Conservation (phyloP, 1,140 invertebrate species). For the Anadara kagoshimensis region DNA sequence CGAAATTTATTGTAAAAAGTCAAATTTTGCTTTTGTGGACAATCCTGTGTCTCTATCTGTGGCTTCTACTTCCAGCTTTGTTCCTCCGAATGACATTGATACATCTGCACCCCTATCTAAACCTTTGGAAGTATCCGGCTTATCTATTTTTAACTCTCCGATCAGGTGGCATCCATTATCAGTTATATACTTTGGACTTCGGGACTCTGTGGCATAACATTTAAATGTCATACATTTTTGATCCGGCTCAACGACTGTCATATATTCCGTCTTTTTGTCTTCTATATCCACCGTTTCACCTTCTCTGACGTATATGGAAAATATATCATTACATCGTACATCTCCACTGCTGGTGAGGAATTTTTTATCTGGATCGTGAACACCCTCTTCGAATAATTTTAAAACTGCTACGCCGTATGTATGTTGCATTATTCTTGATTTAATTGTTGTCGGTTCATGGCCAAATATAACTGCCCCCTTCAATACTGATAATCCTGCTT, state of each 20-base stretch:
- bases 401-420: constrained; percentile 28
- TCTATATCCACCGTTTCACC: constrained; percentile 16
- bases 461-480: constrained; percentile 43
- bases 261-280: no score
- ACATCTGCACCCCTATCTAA: constrained; percentile 16
- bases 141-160: constrained; percentile 15
- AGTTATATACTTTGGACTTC: constrained; percentile 20
- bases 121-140: constrained; percentile 15
- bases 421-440: constrained; percentile 18
- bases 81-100: constrained; percentile 34
- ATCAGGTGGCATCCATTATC: constrained; percentile 20
- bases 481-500: constrained; percentile 29
- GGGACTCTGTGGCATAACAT: constrained; percentile 4
- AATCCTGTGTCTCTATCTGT: constrained; percentile 11
- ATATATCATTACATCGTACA: constrained; percentile 32
- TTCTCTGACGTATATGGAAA: constrained; percentile 38
- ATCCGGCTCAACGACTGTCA: neutral
- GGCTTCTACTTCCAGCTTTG: constrained; percentile 29
- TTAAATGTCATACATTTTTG: constrained; percentile 15
- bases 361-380: constrained; percentile 15
- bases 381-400: constrained; percentile 5
- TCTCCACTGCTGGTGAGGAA: constrained; percentile 2
- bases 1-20: constrained; percentile 4
- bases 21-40: constrained; percentile 13
- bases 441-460: constrained; percentile 26